Conservation (phyloP, 2,797 vertebrate genomes). For the Phaenicophaeus curvirostris region DNA sequence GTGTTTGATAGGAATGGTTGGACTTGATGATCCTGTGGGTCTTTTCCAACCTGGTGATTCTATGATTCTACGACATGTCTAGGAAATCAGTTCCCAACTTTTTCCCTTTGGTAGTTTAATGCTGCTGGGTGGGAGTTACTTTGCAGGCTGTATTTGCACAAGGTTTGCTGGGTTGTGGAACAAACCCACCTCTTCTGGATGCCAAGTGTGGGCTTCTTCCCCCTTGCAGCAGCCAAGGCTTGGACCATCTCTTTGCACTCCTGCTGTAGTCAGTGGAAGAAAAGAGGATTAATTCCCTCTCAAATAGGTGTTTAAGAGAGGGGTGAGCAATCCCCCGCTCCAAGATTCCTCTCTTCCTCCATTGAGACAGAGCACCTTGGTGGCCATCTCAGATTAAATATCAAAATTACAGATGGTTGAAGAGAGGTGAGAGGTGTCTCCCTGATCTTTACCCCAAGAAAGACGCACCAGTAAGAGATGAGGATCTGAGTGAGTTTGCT, state of each 20-base stretch:
- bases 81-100: neutral
- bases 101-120: neutral
- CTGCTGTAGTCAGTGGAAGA: neutral
- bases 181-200: neutral
- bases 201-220: neutral
- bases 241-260: neutral
- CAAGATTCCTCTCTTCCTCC: neutral
- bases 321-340: neutral
- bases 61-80: no score
- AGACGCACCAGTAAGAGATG: neutral
- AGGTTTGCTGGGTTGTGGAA: neutral
- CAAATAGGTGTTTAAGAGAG: neutral
- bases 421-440: neutral
- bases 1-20: no score
- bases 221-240: neutral
- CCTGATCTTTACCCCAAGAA: neutral
- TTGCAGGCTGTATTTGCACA: neutral
- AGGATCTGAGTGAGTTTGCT: neutral
- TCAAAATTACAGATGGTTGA: neutral
- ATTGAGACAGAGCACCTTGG: neutral
- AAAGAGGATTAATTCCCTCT: neutral
- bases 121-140: neutral
- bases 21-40: no score
- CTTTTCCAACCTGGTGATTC: no score
- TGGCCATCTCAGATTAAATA: neutral